Conservation (phyloP, 1,140 invertebrate genomes). For the Drosophila guanche region DNA sequence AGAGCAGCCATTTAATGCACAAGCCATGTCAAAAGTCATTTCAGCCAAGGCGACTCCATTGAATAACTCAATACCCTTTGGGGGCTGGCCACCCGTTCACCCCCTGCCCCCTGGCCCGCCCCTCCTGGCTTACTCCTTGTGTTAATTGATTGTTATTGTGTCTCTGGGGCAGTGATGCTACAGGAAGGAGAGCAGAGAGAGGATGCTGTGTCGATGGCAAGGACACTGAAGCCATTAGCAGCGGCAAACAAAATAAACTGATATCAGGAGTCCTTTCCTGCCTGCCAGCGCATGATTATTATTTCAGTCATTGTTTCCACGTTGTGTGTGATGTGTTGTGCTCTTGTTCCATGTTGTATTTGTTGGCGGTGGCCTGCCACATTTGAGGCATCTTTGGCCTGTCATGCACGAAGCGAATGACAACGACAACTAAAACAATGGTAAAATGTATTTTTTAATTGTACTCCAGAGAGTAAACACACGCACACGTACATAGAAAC, state of each 20-base stretch:
- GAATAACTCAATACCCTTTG: constrained; percentile 44
- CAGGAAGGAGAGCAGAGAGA: not conserved
- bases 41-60: constrained; percentile 30
- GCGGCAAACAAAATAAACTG: constrained; percentile 48
- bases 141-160: constrained; percentile 66
- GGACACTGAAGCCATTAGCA: constrained; percentile 50
- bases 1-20: constrained; percentile 73
- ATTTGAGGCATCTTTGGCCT: constrained; percentile 76
- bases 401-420: constrained; percentile 51
- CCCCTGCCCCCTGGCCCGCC: not conserved
- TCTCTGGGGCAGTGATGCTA: no score
- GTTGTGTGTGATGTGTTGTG: constrained; percentile 24
- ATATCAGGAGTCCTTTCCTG: constrained; percentile 44
- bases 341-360: constrained; percentile 22
- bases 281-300: constrained; percentile 58
- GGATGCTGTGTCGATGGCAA: not conserved
- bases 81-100: not conserved
- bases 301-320: constrained; percentile 52
- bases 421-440: constrained; percentile 57
- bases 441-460: constrained; percentile 80
- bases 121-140: constrained; percentile 1
- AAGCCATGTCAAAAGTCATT: constrained; percentile 70
- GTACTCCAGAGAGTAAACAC: constrained; percentile 50
- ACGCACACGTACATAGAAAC: constrained; percentile 10
- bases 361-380: constrained; percentile 50